Evolutionary conservation across 2,797 vertebrate species (phyloP).

Genomic region (Erpetoichthys calabaricus): DNA sequence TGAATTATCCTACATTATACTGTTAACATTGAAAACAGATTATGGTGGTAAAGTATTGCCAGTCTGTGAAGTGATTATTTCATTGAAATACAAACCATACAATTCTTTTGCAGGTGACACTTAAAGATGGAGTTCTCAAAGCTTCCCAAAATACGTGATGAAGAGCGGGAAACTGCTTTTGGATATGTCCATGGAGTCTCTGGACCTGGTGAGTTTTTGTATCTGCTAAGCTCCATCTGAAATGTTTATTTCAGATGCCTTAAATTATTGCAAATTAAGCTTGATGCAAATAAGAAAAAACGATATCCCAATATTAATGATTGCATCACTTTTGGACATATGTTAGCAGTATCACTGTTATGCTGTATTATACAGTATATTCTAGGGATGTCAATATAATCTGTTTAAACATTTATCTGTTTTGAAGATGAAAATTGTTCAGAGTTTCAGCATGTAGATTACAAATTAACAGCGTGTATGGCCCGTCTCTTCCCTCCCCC

Average conservation of each 20-base stretch:
- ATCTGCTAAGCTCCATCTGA: slow-evolving; percentile 3
- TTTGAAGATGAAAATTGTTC: too few species aligned
- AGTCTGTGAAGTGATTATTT: too few species aligned
- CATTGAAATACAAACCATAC: background rate
- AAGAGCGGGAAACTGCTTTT: slow-evolving; percentile 72
- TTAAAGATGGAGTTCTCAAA: slow-evolving; percentile 78
- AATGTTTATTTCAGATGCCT: background rate
- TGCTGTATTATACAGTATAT: background rate
- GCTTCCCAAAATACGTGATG: slow-evolving; percentile 78
- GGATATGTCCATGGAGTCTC: slow-evolving; percentile 88
- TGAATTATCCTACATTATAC: too few species aligned
- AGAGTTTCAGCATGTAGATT: too few species aligned
- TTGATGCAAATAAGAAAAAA: too few species aligned
- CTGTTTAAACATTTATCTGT: too few species aligned
- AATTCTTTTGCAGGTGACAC: slow-evolving; percentile 16
- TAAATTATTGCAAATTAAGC: background rate
- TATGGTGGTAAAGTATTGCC: too few species aligned
- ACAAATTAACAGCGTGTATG: too few species aligned
- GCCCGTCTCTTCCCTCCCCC: too few species aligned
- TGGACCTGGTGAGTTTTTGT: slow-evolving; percentile 65
- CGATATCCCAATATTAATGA: background rate
- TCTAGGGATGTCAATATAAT: too few species aligned
- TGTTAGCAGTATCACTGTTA: background rate
- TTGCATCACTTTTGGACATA: slow-evolving; percentile 4
- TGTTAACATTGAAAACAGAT: too few species aligned